A percentile compares a stretch with the other conserved stretches of the same genome.
phyloP scores from a whole-genome alignment of 2,113 vertebrate genomes.

The Coptodon rendalli region DNA sequence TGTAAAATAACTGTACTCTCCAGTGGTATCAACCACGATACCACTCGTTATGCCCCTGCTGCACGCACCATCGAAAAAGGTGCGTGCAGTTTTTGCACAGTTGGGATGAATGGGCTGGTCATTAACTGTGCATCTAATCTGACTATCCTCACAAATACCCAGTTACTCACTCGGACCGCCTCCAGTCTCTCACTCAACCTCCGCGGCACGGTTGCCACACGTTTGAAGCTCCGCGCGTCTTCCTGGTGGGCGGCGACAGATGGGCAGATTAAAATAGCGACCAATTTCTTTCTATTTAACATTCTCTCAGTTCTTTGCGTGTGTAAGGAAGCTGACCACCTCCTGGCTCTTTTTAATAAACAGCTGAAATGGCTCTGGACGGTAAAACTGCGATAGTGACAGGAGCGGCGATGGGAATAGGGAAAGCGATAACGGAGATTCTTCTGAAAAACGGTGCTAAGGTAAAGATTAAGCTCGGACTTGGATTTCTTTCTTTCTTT shows the following conservation, averaged over 20 bases:
- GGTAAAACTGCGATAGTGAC: slow-evolving; percentile 55
- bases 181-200: background rate
- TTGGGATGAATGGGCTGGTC: background rate
- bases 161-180: background rate
- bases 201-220: background rate
- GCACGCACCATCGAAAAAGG: background rate
- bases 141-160: background rate
- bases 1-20: background rate
- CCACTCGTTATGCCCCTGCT: background rate
- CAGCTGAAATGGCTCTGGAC: slow-evolving; percentile 20
- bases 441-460: slow-evolving; percentile 60
- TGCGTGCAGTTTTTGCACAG: background rate
- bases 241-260: background rate
- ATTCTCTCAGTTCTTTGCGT: background rate
- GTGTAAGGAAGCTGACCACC: background rate
- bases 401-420: slow-evolving; percentile 61
- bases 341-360: background rate
- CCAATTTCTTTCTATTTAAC: background rate
- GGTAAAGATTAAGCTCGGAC: slow-evolving; percentile 10
- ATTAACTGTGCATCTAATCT: background rate
- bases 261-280: background rate
- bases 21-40: background rate
- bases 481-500: background rate
- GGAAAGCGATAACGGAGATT: slow-evolving; percentile 43
- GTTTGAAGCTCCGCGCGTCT: fast-evolving